A percentile compares a stretch with the other conserved stretches of the same genome.
These are phyloP conservation scores for Siniperca scherzeri DNA, from an alignment of 2,797 vertebrate species.

Conservation along the genomic window DNA sequence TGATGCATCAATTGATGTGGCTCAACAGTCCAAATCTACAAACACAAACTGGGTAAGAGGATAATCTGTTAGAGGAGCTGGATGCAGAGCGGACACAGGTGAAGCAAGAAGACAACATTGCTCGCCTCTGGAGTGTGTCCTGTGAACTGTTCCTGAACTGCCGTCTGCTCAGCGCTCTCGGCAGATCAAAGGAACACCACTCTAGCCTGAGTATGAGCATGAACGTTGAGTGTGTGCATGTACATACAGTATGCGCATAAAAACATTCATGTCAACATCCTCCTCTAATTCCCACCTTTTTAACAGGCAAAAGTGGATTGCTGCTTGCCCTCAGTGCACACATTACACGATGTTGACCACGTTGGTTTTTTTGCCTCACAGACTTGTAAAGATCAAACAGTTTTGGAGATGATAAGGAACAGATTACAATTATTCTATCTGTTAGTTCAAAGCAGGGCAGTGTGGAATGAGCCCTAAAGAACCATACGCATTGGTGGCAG, in stretches of 20 bases:
- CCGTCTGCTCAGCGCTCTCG: constrained; percentile 40
- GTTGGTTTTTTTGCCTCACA: constrained; percentile 66
- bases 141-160: constrained; percentile 82
- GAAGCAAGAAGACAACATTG: constrained; percentile 73
- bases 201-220: constrained; percentile 44
- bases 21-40: constrained; percentile 64
- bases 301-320: constrained; percentile 42
- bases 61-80: constrained; percentile 57
- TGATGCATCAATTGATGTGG: constrained; percentile 59
- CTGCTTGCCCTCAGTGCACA: constrained; percentile 47
- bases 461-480: constrained; percentile 71
- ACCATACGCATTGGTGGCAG: constrained; percentile 79
- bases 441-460: constrained; percentile 81
- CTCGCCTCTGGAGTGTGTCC: constrained; percentile 74
- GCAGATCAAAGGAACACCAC: constrained; percentile 71
- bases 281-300: constrained; percentile 60
- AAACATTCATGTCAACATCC: constrained; percentile 67
- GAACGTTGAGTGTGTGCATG: constrained; percentile 54
- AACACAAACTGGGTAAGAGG: constrained; percentile 57
- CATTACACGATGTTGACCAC: constrained; percentile 63
- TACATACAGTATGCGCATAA: constrained; percentile 46
- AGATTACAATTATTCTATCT: constrained; percentile 84
- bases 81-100: constrained; percentile 63
- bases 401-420: constrained; percentile 72
- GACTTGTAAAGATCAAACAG: constrained; percentile 85